A percentile compares a stretch with the other conserved stretches of the same genome.
Evolutionary conservation across 1,140 invertebrate genomes (phyloP).

Genomic region (Diuraphis noxia): DNA sequence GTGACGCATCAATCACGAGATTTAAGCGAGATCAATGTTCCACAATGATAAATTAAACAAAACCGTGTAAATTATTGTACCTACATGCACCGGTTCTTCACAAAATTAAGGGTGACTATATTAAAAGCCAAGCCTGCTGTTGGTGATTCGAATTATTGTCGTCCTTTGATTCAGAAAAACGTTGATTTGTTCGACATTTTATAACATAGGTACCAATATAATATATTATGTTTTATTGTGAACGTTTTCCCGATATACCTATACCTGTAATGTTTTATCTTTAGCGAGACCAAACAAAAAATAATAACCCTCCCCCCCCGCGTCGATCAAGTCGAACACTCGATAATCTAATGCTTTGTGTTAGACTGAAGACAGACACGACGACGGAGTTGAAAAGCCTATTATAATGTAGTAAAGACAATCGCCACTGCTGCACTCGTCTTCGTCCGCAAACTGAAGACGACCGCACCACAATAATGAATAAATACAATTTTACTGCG

Average conservation of each 20-base stretch:
- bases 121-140: background rate
- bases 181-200: background rate
- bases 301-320: background rate
- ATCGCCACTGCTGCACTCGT: no score
- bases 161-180: background rate
- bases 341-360: no score
- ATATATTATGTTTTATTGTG: background rate
- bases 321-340: no score
- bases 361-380: background rate
- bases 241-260: background rate
- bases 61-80: background rate
- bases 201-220: no score
- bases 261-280: background rate
- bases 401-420: no score
- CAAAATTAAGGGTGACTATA: background rate
- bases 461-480: background rate
- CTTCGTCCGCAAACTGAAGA: background rate
- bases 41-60: background rate
- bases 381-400: background rate
- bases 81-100: background rate
- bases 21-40: background rate
- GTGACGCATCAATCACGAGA: background rate
- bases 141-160: background rate
- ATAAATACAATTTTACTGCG: background rate
- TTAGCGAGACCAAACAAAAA: background rate